Evolutionary conservation across 2,888 invertebrate species (phyloP).

Genomic region (Acholoe squamosa): DNA sequence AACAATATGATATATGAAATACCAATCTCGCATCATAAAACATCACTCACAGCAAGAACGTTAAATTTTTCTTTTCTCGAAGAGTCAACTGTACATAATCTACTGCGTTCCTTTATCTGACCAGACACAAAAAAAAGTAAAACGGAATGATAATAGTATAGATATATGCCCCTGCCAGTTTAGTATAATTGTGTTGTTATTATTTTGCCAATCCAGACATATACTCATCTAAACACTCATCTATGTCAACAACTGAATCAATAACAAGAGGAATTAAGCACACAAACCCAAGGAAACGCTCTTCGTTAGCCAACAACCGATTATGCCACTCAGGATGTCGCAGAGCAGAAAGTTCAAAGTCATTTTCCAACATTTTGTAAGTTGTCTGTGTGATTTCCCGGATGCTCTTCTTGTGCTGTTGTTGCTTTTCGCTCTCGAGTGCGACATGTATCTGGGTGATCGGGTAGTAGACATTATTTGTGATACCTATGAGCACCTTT

Average conservation of each 20-base stretch:
- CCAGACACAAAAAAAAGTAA: no score
- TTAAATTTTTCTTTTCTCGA: no score
- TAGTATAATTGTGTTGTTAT: no score
- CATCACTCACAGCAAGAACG: no score
- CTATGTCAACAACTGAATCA: slow-evolving; percentile 76
- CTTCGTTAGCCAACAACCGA: slow-evolving; percentile 3
- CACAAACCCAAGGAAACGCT: slow-evolving; percentile 29
- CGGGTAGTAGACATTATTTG: slow-evolving; percentile 72
- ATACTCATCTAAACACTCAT: slow-evolving; percentile 44
- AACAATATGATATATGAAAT: no score
- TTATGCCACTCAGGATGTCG: slow-evolving; percentile 6
- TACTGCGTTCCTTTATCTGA: no score
- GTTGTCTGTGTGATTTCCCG: background rate
- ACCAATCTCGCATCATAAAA: no score
- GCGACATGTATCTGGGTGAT: slow-evolving; percentile 74
- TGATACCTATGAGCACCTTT: slow-evolving; percentile 69
- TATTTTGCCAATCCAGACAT: slow-evolving; percentile 18
- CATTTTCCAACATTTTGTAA: background rate
- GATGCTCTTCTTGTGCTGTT: slow-evolving; percentile 29
- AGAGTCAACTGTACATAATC: no score
- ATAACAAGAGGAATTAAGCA: slow-evolving; percentile 76
- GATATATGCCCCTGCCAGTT: no score
- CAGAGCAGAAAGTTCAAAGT: background rate
- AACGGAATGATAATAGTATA: no score
- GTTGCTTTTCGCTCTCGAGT: slow-evolving; percentile 76